These are phyloP conservation scores for Lampris incognitus DNA, from an alignment of 2,113 vertebrate species.

Conservation along the genomic window DNA sequence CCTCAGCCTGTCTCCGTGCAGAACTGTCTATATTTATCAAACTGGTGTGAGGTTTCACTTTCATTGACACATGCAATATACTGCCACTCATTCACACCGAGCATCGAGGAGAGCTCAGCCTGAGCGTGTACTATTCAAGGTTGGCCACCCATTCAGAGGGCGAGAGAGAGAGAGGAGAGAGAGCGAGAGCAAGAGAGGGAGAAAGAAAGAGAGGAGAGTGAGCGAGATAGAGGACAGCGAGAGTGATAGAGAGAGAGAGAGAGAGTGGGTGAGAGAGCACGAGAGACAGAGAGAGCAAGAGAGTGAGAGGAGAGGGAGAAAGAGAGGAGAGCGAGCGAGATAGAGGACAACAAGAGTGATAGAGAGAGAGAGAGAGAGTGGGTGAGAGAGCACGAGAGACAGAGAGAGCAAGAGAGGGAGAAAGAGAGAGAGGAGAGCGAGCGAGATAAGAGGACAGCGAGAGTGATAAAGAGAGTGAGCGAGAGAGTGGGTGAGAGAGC, in stretches of 20 bases:
- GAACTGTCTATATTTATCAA: conserved; percentile 65
- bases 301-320: too few relatives aligned
- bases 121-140: conserved; percentile 54
- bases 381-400: not conserved
- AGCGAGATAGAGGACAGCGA: not conserved
- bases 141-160: conserved; percentile 51
- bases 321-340: too few relatives aligned
- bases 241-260: conserved; percentile 1
- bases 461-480: too few relatives aligned
- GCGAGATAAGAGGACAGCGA: not conserved
- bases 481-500: too few relatives aligned
- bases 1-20: conserved; percentile 68
- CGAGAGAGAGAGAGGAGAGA: conserved; percentile 30
- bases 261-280: not conserved
- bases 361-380: too few relatives aligned
- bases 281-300: too few relatives aligned
- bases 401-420: conserved; percentile 19
- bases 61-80: conserved; percentile 63
- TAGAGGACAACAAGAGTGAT: too few relatives aligned
- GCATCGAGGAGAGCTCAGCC: conserved; percentile 37
- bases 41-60: conserved; percentile 40
- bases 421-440: conserved; percentile 18
- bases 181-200: not conserved
- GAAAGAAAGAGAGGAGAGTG: conserved; percentile 18
- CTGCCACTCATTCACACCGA: conserved; percentile 48